Conservation (phyloP, 2,797 vertebrate species). For the Ceyx erithaca region DNA sequence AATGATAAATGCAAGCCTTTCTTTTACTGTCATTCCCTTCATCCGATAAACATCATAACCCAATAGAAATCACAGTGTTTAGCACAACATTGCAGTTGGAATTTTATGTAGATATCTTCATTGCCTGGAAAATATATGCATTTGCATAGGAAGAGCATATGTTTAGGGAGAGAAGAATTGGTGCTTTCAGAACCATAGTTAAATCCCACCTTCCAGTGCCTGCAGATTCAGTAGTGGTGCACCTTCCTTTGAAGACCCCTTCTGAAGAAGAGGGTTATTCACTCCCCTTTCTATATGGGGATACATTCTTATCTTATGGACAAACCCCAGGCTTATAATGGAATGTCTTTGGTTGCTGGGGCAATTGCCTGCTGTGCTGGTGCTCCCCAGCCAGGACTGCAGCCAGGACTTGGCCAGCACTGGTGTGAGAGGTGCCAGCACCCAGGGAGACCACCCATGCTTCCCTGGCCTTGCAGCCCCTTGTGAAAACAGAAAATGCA, state of each 20-base stretch:
- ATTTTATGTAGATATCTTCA: constrained; percentile 27
- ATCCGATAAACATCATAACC: constrained; percentile 43
- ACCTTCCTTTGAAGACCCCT: background rate
- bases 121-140: constrained; percentile 3
- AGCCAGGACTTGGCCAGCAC: background rate
- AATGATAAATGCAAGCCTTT: constrained; percentile 58
- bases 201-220: background rate
- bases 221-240: background rate
- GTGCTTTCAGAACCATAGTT: background rate
- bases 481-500: background rate
- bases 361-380: background rate
- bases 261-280: background rate
- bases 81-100: background rate
- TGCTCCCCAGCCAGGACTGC: background rate
- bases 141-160: background rate
- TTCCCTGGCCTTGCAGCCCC: background rate
- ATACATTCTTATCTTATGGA: background rate
- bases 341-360: background rate
- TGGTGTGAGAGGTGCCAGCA: background rate
- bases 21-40: constrained; percentile 45
- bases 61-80: constrained; percentile 18
- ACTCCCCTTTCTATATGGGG: background rate
- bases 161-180: background rate
- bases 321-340: fast-evolving
- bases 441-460: background rate